These are phyloP conservation scores for Tiliacea aurago DNA, from an alignment of 2,888 invertebrate genomes.

Conservation along the genomic window DNA sequence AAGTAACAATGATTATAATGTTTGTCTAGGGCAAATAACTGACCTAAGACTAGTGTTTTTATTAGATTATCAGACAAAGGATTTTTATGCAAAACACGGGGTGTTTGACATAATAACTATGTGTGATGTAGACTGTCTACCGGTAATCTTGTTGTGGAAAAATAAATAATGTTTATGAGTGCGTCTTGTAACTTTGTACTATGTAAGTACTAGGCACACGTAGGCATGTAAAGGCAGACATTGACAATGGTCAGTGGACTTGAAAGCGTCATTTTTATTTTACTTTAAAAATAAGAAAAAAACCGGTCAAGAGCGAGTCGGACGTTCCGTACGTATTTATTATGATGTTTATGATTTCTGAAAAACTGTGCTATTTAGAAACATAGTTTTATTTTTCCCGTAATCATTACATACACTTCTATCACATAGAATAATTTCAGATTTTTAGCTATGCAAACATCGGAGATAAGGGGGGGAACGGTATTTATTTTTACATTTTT, in stretches of 20 bases:
- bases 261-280: constrained; percentile 21
- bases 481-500: too few species aligned
- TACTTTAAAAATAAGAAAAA: not conserved
- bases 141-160: constrained; percentile 23
- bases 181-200: not conserved
- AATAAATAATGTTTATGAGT: constrained; percentile 25
- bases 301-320: too few species aligned
- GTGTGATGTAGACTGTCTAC: constrained; percentile 22
- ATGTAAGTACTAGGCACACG: not conserved
- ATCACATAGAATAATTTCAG: too few species aligned
- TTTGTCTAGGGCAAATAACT: constrained; percentile 48
- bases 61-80: constrained; percentile 58
- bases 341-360: too few species aligned
- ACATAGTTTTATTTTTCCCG: too few species aligned
- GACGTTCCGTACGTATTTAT: too few species aligned
- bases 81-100: constrained; percentile 52
- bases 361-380: too few species aligned
- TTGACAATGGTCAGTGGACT: constrained; percentile 1
- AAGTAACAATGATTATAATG: constrained; percentile 23
- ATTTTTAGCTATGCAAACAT: too few species aligned
- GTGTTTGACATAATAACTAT: constrained; percentile 47
- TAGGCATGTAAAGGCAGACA: not conserved
- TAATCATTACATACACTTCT: too few species aligned
- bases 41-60: constrained; percentile 63
- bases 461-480: too few species aligned